phyloP scores from a whole-genome alignment of 1,140 invertebrate genomes.

The Pseudomyrmex cubaensis region DNA sequence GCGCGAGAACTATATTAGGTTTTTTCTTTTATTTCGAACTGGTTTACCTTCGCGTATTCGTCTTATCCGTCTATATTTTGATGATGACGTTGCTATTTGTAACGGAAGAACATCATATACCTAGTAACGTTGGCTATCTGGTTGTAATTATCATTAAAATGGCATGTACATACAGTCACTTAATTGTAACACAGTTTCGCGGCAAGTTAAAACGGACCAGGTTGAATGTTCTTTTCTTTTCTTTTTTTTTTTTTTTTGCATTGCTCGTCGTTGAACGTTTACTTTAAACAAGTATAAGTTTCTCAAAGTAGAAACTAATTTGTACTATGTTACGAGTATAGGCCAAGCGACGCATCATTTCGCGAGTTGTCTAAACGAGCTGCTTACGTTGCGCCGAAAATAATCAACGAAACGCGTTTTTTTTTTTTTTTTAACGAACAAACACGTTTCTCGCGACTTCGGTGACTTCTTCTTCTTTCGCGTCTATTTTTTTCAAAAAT shows the following conservation, averaged over 20 bases:
- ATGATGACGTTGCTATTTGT: not conserved
- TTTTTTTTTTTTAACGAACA: not conserved
- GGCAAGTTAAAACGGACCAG: constrained; percentile 40
- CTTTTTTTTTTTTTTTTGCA: not conserved
- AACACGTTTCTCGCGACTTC: no score
- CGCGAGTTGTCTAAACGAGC: not conserved
- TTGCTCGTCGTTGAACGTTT: not conserved
- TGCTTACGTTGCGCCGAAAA: not conserved
- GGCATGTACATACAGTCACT: not conserved
- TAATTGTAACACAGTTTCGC: constrained; percentile 31
- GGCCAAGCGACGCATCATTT: constrained; percentile 45
- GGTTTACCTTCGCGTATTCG: no score
- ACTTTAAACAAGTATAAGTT: constrained; percentile 28
- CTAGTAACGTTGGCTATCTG: not conserved
- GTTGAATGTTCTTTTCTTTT: no score
- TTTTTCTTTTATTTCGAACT: no score
- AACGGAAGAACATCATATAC: not conserved
- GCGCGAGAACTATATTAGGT: not conserved
- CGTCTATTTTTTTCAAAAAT: no score
- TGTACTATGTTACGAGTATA: constrained; percentile 49
- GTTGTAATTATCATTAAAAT: constrained; percentile 16
- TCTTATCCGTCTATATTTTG: no score
- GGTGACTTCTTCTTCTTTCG: no score
- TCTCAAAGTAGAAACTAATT: constrained; percentile 41
- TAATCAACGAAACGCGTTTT: constrained; percentile 3